Base-by-base conservation (phyloP, 1,140 invertebrate species). In the Sogatella furcifera region DNA sequence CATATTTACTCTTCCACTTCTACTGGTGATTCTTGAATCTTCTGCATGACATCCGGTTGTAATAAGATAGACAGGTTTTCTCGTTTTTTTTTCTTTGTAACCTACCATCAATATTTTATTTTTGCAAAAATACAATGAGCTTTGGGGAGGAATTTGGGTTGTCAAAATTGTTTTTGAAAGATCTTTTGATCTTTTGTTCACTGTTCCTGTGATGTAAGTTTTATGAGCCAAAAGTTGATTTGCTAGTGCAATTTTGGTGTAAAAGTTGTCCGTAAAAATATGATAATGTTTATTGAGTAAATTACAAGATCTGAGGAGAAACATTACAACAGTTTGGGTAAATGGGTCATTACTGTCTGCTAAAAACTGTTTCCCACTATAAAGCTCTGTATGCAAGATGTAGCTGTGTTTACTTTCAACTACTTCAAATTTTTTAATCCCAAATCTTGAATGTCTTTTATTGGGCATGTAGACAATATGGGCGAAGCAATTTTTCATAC, bases 301-400 rank as follows among this genome's bases (percentile, higher is more conserved):
- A 41, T 54, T 34, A 42, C 24, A 49, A 42, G 46, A 54, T 19
- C 21, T 52, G 34, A 60, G 17, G 21, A 52, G 17, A 17, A 38
- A 17, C 34, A 60, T 38, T 15, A 60, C 38, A 42, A 60, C 59
- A 31, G 53, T 60, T 54, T 60, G 19, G 17, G 46, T 60, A 11
- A 49, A 49, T 6, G 46, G 46, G 46, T 49, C 46, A 49, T 3
- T 11, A 49, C 15, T 19, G 34, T 42, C 52, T 13, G 4, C 28
- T 34, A 60, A 49, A 60, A 60, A 53, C 24, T 60, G 43, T 28
- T 55, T 60, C 22, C 59, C 59, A 54, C 46, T 60, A 34, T 60
- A 60, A 19, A 57, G 24, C 38, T 57, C 31, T n/a, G 55, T 34
- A 42, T 57, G 55, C 28, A 57, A 22, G 13, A 57, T 41, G 42